Evolutionary conservation across 1,140 invertebrate genomes (phyloP).

Genomic region (Periplaneta americana): DNA sequence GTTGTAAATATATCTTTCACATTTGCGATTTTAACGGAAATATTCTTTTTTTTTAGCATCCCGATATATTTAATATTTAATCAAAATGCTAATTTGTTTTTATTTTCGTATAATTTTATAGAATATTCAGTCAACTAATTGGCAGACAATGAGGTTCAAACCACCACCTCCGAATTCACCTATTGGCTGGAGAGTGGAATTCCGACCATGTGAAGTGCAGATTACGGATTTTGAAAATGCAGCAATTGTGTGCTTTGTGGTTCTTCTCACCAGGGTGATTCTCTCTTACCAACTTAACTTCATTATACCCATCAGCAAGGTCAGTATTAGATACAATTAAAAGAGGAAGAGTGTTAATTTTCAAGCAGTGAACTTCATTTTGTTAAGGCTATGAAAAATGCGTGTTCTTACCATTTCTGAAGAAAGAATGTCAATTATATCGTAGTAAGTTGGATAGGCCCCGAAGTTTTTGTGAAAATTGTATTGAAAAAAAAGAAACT

Average conservation of each 20-base stretch:
- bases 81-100: no score
- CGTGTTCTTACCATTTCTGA: no score
- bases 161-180: conserved; percentile 90
- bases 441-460: no score
- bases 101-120: conserved; percentile 41
- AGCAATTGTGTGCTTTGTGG: conserved; percentile 97
- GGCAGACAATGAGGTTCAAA: conserved; percentile 99
- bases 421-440: no score
- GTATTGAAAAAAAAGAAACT: no score
- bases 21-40: no score
- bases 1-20: no score
- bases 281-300: conserved; percentile 95
- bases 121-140: conserved; percentile 99
- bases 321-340: conserved; percentile 39
- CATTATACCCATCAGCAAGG: conserved; percentile 96
- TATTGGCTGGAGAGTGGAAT: conserved; percentile 99
- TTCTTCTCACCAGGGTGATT: conserved; percentile 93
- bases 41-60: no score
- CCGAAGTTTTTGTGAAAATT: background rate
- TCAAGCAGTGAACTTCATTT: no score
- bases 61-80: no score
- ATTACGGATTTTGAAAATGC: conserved; percentile 99
- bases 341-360: no score
- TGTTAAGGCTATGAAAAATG: no score
- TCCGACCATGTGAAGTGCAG: conserved; percentile 97